Percentiles rank a stretch among this genome's conserved stretches.
Evolutionary conservation across 2,888 invertebrate species (phyloP).

Genomic region (Apotomis capreana): DNA sequence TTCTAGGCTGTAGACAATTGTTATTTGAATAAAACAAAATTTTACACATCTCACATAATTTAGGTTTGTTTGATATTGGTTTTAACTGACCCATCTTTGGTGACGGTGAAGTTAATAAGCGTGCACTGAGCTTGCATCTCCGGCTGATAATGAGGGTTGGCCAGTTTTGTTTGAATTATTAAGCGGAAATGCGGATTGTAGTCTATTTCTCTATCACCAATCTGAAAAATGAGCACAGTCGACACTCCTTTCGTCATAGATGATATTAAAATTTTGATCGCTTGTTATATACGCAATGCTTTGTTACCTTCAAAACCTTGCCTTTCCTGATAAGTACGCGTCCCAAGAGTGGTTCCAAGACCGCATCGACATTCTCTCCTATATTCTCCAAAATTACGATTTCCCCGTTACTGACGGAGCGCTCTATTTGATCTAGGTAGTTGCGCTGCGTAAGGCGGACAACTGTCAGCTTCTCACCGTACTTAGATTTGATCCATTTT

Average conservation of each 20-base stretch:
- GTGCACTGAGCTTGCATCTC: constrained; percentile 99
- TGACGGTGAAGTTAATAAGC: constrained; percentile 97
- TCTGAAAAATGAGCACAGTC: constrained; percentile 81
- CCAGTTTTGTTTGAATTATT: constrained; percentile 95
- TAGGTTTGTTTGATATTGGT: background rate
- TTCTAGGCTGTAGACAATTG: constrained; percentile 84
- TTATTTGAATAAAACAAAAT: background rate
- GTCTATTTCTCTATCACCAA: constrained; percentile 97
- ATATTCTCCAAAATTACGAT: constrained; percentile 94
- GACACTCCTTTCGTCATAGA: no score
- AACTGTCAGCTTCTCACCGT: constrained; percentile 87
- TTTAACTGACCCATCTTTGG: constrained; percentile 88
- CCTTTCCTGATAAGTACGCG: constrained; percentile 95
- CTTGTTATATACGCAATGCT: no score
- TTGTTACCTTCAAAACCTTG: constrained; percentile 83
- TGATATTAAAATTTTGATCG: no score
- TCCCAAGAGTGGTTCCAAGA: constrained; percentile 94
- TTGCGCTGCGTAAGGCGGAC: constrained; percentile 91
- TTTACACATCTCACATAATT: background rate
- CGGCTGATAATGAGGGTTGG: constrained; percentile 98
- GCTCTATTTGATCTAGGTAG: constrained; percentile 93
- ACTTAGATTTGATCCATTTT: constrained; percentile 97
- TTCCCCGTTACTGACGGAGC: constrained; percentile 88
- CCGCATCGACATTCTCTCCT: constrained; percentile 94
- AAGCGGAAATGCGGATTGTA: constrained; percentile 92